These are phyloP conservation scores for Xiphophorus maculatus DNA, from an alignment of 2,113 vertebrate genomes.

Conservation along the genomic window DNA sequence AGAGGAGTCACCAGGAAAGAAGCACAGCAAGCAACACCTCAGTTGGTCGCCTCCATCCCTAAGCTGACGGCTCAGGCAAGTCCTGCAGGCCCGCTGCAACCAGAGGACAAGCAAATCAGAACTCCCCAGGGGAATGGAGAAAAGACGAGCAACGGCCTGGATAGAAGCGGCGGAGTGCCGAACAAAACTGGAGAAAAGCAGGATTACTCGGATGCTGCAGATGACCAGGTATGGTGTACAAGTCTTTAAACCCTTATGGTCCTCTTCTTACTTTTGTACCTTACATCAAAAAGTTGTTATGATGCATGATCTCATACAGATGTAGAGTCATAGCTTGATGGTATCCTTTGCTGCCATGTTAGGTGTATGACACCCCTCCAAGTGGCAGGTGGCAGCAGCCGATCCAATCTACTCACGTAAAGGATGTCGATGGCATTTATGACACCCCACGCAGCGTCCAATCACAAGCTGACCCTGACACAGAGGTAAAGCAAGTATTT, in stretches of 20 bases:
- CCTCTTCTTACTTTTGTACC: not conserved
- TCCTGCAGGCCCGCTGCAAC: slow-evolving; percentile 18
- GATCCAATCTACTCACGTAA: slow-evolving; percentile 34
- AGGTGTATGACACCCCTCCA: slow-evolving; percentile 84
- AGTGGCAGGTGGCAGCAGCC: slow-evolving; percentile 77
- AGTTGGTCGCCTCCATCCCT: slow-evolving; percentile 9
- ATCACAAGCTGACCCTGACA: slow-evolving; percentile 58
- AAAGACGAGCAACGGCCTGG: slow-evolving; percentile 35
- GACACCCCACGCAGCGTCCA: slow-evolving; percentile 80
- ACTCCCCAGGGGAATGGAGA: slow-evolving; percentile 36
- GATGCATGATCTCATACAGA: not conserved
- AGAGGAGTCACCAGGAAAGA: slow-evolving; percentile 81
- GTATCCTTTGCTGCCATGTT: not conserved
- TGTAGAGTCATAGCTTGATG: not conserved
- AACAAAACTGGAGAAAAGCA: slow-evolving; percentile 55
- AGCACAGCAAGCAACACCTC: slow-evolving; percentile 17
- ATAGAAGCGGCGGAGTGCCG: slow-evolving; percentile 41
- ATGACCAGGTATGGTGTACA: slow-evolving; percentile 67
- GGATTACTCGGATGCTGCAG: slow-evolving; percentile 51
- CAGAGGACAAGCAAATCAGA: slow-evolving; percentile 37
- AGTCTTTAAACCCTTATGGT: not conserved
- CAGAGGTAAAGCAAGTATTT: slow-evolving; percentile 68
- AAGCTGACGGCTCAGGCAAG: slow-evolving; percentile 39
- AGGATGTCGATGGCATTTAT: slow-evolving; percentile 77
- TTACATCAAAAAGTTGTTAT: not conserved